Conservation (phyloP, 2,113 vertebrate species). For the human region DNA sequence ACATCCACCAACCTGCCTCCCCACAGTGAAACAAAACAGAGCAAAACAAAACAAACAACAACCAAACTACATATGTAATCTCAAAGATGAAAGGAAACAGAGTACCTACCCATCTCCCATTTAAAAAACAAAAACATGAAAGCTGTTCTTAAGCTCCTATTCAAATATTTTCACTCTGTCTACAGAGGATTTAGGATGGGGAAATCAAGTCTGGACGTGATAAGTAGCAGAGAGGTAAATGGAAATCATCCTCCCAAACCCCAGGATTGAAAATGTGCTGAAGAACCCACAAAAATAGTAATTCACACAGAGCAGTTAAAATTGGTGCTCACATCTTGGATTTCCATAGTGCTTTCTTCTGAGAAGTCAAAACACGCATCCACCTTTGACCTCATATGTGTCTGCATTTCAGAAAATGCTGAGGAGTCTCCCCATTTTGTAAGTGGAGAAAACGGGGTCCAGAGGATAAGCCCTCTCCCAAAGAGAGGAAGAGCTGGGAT, state of each 20-base stretch:
- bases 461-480: not conserved
- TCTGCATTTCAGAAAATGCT: not conserved
- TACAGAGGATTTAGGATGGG: not conserved
- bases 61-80: not conserved
- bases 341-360: not conserved
- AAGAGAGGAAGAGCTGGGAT: not conserved
- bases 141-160: not conserved
- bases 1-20: not conserved
- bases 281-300: not conserved
- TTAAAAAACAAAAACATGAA: not conserved
- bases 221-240: not conserved
- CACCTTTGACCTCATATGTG: not conserved
- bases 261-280: not conserved
- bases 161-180: slow-evolving; percentile 6
- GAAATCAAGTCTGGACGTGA: not conserved
- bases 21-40: not conserved
- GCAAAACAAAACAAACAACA: not conserved
- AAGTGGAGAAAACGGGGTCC: not conserved
- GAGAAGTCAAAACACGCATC: not conserved
- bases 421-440: not conserved
- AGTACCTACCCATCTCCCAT: not conserved
- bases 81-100: not conserved
- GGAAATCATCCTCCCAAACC: not conserved
- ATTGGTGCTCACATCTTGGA: not conserved
- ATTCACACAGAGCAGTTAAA: not conserved